Evolutionary conservation across 2,888 invertebrate genomes (phyloP).

Genomic region (Heliconius charithonia): DNA sequence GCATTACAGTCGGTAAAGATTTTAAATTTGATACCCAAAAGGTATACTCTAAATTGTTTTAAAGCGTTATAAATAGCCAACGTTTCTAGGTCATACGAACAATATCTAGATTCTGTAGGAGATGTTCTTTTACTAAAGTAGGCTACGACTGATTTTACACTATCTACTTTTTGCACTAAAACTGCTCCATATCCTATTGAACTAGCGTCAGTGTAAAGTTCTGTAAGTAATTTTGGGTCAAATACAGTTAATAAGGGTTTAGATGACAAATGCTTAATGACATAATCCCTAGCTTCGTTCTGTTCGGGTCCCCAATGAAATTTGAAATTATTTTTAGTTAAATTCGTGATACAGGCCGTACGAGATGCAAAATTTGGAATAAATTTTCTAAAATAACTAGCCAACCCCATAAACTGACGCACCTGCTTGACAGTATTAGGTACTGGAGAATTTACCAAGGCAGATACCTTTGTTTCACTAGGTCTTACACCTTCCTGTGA

Average conservation of each 20-base stretch:
- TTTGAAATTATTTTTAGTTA: conserved; percentile 50
- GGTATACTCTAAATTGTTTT: conserved; percentile 24
- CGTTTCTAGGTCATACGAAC: conserved; percentile 51
- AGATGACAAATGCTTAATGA: conserved; percentile 45
- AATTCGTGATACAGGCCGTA: conserved; percentile 50
- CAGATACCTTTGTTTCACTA: conserved; percentile 42
- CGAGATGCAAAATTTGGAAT: conserved; percentile 50
- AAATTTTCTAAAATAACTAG: conserved; percentile 49
- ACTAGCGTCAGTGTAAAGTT: conserved; percentile 50
- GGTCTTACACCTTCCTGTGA: too few species aligned
- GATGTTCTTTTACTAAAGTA: conserved; percentile 49
- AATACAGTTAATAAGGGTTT: conserved; percentile 46
- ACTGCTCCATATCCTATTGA: conserved; percentile 46
- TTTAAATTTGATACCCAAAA: too few species aligned
- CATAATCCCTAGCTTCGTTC: conserved; percentile 45
- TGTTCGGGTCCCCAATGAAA: conserved; percentile 53
- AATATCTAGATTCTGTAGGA: conserved; percentile 48
- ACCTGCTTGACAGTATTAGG: conserved; percentile 47
- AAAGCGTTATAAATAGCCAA: conserved; percentile 49
- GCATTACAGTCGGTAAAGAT: too few species aligned
- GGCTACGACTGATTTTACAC: conserved; percentile 29
- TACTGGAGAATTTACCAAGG: conserved; percentile 44
- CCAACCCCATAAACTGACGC: conserved; percentile 47
- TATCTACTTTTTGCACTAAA: conserved; percentile 46
- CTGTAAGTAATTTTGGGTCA: conserved; percentile 45